Conservation (phyloP, 2,797 vertebrate species). For the Falco cherrug region DNA sequence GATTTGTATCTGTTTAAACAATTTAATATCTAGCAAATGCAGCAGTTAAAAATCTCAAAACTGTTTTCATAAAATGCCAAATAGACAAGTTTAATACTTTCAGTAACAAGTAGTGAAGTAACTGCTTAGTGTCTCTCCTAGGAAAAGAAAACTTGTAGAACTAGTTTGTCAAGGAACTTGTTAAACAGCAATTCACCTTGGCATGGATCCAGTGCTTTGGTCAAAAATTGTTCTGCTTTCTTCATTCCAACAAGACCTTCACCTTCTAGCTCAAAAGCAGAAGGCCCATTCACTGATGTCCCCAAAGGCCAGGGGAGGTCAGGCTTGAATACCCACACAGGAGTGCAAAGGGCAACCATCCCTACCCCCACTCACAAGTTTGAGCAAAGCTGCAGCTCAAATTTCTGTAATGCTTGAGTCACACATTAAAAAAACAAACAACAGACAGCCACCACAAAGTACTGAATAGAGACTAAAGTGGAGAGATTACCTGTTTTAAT, state of each 20-base stretch:
- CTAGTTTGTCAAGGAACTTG: background rate
- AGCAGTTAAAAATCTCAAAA: background rate
- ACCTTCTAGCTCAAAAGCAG: background rate
- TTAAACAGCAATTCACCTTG: background rate
- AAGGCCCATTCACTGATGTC: background rate
- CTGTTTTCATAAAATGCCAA: background rate
- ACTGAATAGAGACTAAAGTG: background rate
- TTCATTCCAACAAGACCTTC: conserved; percentile 9
- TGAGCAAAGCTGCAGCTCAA: background rate
- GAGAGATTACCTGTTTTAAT: background rate
- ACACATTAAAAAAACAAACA: background rate
- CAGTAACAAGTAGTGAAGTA: background rate
- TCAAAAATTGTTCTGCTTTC: background rate
- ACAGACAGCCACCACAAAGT: background rate
- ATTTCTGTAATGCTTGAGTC: conserved; percentile 27
- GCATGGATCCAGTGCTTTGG: background rate
- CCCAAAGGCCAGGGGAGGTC: background rate
- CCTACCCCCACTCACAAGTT: background rate
- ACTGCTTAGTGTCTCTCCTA: background rate
- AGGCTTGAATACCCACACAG: background rate
- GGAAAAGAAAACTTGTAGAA: background rate
- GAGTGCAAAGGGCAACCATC: background rate
- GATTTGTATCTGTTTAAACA: background rate
- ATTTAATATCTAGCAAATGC: background rate
- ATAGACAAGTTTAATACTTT: background rate